Conservation (phyloP, 2,888 invertebrate species). For the Thymelicus sylvestris region DNA sequence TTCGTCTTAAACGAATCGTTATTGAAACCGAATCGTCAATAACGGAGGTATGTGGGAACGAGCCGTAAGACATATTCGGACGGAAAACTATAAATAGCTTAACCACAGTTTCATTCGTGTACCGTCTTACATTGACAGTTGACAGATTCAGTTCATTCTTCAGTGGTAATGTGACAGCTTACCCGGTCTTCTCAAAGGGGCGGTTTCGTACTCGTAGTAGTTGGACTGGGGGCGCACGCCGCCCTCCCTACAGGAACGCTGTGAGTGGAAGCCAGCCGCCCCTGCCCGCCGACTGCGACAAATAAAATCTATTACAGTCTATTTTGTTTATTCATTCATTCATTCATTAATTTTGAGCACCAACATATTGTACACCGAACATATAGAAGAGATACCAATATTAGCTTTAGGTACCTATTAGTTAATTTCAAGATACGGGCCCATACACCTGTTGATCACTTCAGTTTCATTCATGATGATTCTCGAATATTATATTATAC, state of each 20-base stretch:
- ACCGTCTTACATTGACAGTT: neutral
- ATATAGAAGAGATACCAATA: too few relatives aligned
- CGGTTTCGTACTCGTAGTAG: conserved; percentile 93
- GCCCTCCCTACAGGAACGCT: conserved; percentile 84
- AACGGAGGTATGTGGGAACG: too few relatives aligned
- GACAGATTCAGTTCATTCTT: conserved; percentile 32
- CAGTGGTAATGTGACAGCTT: conserved; percentile 83
- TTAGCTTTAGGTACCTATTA: too few relatives aligned
- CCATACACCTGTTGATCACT: too few relatives aligned
- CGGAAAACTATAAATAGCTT: conserved; percentile 2
- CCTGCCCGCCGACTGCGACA: conserved; percentile 70
- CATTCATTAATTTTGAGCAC: too few relatives aligned
- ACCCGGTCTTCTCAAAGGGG: conserved; percentile 82
- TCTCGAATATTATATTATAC: too few relatives aligned
- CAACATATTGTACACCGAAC: too few relatives aligned
- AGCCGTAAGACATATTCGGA: neutral
- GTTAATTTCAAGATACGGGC: too few relatives aligned
- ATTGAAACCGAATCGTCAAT: too few relatives aligned
- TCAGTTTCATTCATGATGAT: too few relatives aligned
- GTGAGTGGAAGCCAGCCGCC: conserved; percentile 83
- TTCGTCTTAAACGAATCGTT: too few relatives aligned
- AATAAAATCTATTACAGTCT: conserved; percentile 37
- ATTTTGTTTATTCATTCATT: neutral
- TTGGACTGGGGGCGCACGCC: conserved; percentile 90
- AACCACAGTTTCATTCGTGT: neutral